phyloP scores from a whole-genome alignment of 2,113 vertebrate species.

The Blennius ocellaris region DNA sequence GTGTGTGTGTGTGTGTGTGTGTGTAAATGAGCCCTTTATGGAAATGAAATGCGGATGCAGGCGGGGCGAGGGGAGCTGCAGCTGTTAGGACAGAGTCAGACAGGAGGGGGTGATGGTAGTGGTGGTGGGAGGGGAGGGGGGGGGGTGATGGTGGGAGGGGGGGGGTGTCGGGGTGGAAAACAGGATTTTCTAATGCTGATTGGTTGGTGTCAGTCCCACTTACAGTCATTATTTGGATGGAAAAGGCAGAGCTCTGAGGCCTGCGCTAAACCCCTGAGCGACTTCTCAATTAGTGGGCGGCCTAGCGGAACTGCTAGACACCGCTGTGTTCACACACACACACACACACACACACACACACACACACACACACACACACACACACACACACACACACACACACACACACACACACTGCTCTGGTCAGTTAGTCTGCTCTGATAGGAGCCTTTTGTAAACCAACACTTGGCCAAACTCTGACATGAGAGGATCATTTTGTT shows the following conservation, averaged over 20 bases:
- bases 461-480: background rate
- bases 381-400: constrained; percentile 55
- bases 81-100: constrained; percentile 30
- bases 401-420: background rate
- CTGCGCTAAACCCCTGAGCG: constrained; percentile 85
- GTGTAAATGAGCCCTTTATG: constrained; percentile 86
- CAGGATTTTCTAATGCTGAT: constrained; percentile 87
- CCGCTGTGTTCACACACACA: background rate
- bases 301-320: constrained; percentile 87
- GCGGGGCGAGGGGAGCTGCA: constrained; percentile 65
- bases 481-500: constrained; percentile 9
- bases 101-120: too few relatives aligned
- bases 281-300: constrained; percentile 91
- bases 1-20: constrained; percentile 45
- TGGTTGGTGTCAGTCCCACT: constrained; percentile 87
- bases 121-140: constrained; percentile 30
- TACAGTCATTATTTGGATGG: constrained; percentile 86
- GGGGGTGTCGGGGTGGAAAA: constrained; percentile 76
- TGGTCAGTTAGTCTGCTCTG: constrained; percentile 10
- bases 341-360: background rate
- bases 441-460: background rate
- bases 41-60: constrained; percentile 81
- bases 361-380: constrained; percentile 51
- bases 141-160: constrained; percentile 71
- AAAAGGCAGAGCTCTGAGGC: constrained; percentile 79